Evolutionary conservation across 2,797 vertebrate species (phyloP), one percentile per base, ranked within the genome.

Genomic region (Manis crassicaudata): DNA sequence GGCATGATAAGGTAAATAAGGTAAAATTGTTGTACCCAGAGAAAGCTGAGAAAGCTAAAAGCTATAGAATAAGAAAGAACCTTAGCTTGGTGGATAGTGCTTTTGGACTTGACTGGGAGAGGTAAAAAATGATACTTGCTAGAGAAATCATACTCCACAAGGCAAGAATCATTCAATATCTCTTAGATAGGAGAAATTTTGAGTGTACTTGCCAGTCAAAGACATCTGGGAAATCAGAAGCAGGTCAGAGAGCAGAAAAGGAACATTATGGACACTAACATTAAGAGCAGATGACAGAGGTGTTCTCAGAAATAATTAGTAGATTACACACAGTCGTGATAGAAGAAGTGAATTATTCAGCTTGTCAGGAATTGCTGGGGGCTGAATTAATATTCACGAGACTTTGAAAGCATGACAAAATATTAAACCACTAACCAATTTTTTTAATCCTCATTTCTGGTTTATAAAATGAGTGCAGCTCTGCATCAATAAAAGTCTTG

Each of bases 141-240:
- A 56, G 46, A 88, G 20, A 96, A 95, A 85, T 87, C 40, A 60
- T 56, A 58, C 7, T 88, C 75, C 58, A 29, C 40, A 21, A 88
- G 35, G 29, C 65, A 73, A 9, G 25, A 92, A 20, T 35, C 37
- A 92, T 87, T 92, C 87, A 84, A 43, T 92, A 77, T 27, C 37
- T 89, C 14, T 70, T 87, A 88, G 29, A 52, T 16, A 52, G 23
- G 92, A 70, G 54, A 93, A 90, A 88, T 37, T 68, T 89, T 65
- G 27, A 96, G 2, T 90, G 21, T 18, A 58, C 25, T 80, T 84
- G 70, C 25, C 52, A 52, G 25, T 88, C 56, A 65, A 18, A 52
- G 50, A 50, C 46, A 87, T 35, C 37, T 94, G 70, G 50, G 52
- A 97, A 95, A 89, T 93, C 14, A 92, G 68, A 94, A 88, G 16